phyloP scores from a whole-genome alignment of 1,140 invertebrate species.

The Drosophila kurseongensis region DNA sequence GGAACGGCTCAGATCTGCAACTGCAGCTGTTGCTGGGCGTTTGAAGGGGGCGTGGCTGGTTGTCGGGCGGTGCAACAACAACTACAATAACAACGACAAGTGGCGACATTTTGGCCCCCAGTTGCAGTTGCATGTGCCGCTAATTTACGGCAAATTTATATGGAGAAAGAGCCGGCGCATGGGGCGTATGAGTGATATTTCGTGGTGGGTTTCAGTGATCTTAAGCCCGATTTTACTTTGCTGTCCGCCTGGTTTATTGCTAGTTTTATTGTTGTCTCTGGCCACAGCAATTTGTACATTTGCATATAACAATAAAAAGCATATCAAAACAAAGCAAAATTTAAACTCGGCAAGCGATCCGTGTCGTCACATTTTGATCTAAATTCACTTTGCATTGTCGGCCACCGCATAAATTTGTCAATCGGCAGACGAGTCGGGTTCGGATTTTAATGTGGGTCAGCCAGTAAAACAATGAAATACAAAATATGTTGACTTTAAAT shows the following conservation, averaged over 20 bases:
- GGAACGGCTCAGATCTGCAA: conserved; percentile 16
- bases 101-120: conserved; percentile 74
- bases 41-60: conserved; percentile 56
- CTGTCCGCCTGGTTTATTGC: conserved; percentile 27
- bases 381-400: conserved; percentile 22
- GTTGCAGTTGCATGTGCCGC: conserved; percentile 72
- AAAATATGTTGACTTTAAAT: conserved; percentile 6
- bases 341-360: conserved; percentile 61
- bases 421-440: conserved; percentile 38
- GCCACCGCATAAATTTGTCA: conserved; percentile 23
- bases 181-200: conserved; percentile 76
- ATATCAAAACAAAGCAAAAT: conserved; percentile 28
- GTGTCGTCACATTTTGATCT: conserved; percentile 68
- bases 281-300: conserved; percentile 64
- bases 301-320: conserved; percentile 64
- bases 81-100: conserved; percentile 49
- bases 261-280: conserved; percentile 59
- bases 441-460: conserved; percentile 32
- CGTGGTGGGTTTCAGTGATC: conserved; percentile 47
- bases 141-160: conserved; percentile 84
- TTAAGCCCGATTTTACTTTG: conserved; percentile 23
- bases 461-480: conserved; percentile 14
- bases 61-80: conserved; percentile 18
- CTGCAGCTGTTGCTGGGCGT: conserved; percentile 52
- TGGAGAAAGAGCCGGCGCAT: conserved; percentile 23